Evolutionary conservation across 1,140 invertebrate species (phyloP).

Genomic region (Arctopsyche grandis): DNA sequence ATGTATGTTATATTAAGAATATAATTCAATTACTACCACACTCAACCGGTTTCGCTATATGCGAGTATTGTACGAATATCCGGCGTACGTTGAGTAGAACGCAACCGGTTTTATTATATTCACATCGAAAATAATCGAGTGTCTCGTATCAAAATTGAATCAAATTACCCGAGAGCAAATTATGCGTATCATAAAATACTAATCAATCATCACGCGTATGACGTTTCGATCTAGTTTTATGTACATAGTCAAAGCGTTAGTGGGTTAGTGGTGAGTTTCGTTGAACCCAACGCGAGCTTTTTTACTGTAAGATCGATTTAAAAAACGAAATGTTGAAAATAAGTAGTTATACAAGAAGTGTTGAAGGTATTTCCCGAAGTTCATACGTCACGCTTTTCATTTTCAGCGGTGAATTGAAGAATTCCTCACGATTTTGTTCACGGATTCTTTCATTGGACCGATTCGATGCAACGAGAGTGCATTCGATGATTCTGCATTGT

Average conservation of each 20-base stretch:
- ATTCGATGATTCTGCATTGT: slow-evolving; percentile 20
- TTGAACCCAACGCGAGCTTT: neutral
- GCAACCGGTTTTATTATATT: neutral
- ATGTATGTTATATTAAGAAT: neutral
- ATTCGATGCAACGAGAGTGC: neutral
- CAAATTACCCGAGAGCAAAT: too few relatives aligned
- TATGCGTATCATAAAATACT: too few relatives aligned
- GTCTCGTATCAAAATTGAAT: neutral
- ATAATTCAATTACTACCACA: slow-evolving; percentile 4
- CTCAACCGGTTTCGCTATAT: neutral
- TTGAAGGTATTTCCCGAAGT: slow-evolving; percentile 5
- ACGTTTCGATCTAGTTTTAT: too few relatives aligned
- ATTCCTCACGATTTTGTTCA: slow-evolving; percentile 27
- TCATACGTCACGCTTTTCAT: slow-evolving; percentile 24
- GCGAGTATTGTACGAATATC: slow-evolving; percentile 10
- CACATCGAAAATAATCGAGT: neutral
- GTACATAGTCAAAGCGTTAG: neutral
- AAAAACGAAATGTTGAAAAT: neutral
- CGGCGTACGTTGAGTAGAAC: neutral
- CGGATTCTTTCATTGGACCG: neutral
- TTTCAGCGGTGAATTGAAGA: slow-evolving; percentile 27
- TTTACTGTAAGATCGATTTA: neutral
- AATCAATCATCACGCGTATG: too few relatives aligned
- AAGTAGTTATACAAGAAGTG: neutral
- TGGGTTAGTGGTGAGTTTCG: neutral